phyloP scores from a whole-genome alignment of 2,113 vertebrate genomes.

The Campylomormyrus tamandua region DNA sequence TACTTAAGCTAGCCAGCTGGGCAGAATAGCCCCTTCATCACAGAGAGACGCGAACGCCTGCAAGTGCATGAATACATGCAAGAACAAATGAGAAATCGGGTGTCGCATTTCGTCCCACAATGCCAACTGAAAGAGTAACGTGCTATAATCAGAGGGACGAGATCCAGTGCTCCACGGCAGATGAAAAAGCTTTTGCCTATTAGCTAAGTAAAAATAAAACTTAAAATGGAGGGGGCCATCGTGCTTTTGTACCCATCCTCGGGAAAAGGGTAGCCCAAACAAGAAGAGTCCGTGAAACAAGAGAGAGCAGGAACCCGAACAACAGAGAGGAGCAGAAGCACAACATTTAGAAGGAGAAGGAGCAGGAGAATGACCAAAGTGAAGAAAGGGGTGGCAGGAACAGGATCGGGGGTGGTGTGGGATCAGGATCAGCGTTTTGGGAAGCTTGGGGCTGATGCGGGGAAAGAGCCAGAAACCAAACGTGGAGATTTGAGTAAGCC shows the following conservation, averaged over 20 bases:
- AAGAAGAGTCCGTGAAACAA: background rate
- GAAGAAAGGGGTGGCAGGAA: background rate
- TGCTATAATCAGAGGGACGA: background rate
- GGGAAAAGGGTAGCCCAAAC: background rate
- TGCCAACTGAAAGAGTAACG: background rate
- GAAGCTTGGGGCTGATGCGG: background rate
- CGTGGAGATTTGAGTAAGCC: too few relatives aligned
- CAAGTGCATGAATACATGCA: background rate
- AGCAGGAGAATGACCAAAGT: background rate
- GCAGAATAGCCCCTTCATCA: conserved; percentile 32
- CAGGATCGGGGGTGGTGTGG: background rate
- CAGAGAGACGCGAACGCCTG: background rate
- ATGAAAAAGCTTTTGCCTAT: background rate
- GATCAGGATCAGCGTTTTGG: background rate
- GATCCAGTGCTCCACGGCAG: background rate
- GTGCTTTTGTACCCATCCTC: background rate
- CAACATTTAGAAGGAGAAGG: background rate
- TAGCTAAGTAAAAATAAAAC: background rate
- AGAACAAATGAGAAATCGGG: background rate
- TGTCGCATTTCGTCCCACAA: background rate
- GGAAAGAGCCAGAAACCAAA: background rate
- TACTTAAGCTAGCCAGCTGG: conserved; percentile 24
- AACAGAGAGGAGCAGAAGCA: background rate
- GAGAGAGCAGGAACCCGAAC: background rate
- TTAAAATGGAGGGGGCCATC: background rate